Evolutionary conservation across 1,140 invertebrate species (phyloP).

Genomic region (Drosophila bifasciata): DNA sequence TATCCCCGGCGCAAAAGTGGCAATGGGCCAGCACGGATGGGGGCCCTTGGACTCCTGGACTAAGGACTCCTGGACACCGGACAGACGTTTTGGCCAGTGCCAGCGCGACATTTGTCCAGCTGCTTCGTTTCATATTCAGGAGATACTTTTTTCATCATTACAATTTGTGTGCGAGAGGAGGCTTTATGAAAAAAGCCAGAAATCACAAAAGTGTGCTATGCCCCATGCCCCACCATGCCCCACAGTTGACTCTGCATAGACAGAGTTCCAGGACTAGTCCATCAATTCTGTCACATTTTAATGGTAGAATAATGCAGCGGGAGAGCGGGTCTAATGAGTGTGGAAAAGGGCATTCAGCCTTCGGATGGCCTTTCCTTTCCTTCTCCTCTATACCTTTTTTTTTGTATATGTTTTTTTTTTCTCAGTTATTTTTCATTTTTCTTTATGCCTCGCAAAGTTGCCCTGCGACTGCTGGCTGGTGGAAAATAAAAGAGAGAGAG

Average conservation of each 20-base stretch:
- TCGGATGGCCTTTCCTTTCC: slow-evolving; percentile 8
- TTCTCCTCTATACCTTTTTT: slow-evolving; percentile 21
- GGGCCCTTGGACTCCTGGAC: background rate
- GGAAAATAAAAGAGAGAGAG: no score
- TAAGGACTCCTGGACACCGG: background rate
- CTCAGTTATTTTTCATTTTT: slow-evolving; percentile 61
- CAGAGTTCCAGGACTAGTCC: slow-evolving; percentile 14
- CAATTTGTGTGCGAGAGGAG: slow-evolving; percentile 40
- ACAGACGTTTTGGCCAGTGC: slow-evolving; percentile 19
- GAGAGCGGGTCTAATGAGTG: background rate
- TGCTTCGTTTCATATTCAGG: slow-evolving; percentile 81
- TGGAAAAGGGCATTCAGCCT: slow-evolving; percentile 15
- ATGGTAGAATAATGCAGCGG: no score
- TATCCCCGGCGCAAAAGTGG: slow-evolving; percentile 65
- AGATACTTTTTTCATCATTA: slow-evolving; percentile 72
- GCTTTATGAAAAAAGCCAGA: slow-evolving; percentile 48
- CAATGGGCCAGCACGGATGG: slow-evolving; percentile 51
- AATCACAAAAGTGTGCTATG: slow-evolving; percentile 58
- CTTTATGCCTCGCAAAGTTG: slow-evolving; percentile 52
- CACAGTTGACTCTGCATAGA: no score
- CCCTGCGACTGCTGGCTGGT: slow-evolving; percentile 29
- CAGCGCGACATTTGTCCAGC: slow-evolving; percentile 69
- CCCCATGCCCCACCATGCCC: no score
- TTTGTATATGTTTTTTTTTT: slow-evolving; percentile 8
- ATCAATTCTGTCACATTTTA: background rate